Conservation (phyloP, 2,113 vertebrate genomes). For the Oceanites oceanicus region DNA sequence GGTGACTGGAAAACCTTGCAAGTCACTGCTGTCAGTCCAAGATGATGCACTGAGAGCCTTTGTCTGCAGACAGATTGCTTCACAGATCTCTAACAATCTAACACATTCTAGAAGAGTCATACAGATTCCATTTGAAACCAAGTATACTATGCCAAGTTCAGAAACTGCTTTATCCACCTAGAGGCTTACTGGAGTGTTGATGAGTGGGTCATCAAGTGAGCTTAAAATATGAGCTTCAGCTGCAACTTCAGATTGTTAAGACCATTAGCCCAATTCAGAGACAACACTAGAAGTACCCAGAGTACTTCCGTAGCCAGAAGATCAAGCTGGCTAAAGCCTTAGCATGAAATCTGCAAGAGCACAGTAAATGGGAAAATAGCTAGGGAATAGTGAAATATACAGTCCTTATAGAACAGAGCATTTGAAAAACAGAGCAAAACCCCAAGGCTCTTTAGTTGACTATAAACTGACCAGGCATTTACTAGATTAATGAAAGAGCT, state of each 20-base stretch:
- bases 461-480: background rate
- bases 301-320: background rate
- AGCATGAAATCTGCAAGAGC: background rate
- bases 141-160: background rate
- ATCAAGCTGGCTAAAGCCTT: background rate
- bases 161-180: background rate
- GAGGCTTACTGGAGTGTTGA: background rate
- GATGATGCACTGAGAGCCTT: slow-evolving; percentile 2
- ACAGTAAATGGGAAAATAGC: background rate
- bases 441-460: background rate
- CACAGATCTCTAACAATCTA: background rate
- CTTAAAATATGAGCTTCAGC: background rate
- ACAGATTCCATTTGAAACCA: background rate
- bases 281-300: background rate
- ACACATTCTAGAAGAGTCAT: background rate
- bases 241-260: background rate
- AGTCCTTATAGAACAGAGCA: background rate
- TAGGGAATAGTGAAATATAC: background rate
- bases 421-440: background rate
- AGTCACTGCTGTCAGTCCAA: slow-evolving; percentile 13
- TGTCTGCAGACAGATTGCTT: background rate
- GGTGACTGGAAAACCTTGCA: background rate
- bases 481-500: background rate
- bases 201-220: background rate
- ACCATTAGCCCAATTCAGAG: background rate